Evolutionary conservation across 2,888 invertebrate genomes (phyloP).

Genomic region (Acheta domesticus): DNA sequence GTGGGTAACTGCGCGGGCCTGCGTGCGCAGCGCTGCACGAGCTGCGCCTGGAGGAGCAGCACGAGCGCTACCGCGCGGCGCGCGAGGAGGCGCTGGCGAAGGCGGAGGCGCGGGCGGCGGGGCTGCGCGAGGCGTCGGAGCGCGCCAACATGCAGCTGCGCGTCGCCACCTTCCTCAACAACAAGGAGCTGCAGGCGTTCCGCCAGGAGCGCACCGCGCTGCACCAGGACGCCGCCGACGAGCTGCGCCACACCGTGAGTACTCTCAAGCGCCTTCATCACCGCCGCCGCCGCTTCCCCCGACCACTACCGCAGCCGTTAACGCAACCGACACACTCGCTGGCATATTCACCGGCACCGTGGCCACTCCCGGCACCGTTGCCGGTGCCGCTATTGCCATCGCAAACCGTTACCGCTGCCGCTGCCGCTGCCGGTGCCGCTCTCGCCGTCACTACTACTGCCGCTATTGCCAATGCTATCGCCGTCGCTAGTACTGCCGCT

Average conservation of each 20-base stretch:
- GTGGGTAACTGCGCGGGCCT: too few species aligned
- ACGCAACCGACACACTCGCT: too few species aligned
- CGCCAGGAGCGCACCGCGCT: background rate
- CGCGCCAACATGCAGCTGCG: background rate
- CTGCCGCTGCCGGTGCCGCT: too few species aligned
- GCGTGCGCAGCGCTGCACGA: conserved; percentile 25
- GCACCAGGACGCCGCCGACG: background rate
- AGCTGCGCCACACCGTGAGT: background rate
- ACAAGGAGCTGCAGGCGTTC: background rate
- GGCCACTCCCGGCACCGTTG: too few species aligned
- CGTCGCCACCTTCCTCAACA: background rate
- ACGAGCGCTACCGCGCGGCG: conserved; percentile 22
- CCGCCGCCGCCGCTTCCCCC: too few species aligned
- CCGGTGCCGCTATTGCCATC: too few species aligned
- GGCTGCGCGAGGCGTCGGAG: background rate
- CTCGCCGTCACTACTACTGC: too few species aligned
- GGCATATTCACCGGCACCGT: too few species aligned
- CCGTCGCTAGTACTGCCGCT: too few species aligned
- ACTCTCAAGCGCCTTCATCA: background rate
- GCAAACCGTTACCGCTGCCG: too few species aligned
- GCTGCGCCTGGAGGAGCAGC: conserved; percentile 26
- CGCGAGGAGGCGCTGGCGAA: conserved; percentile 11
- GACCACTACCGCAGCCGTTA: too few species aligned
- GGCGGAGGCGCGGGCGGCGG: background rate
- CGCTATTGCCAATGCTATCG: too few species aligned